Percentiles rank a stretch among this genome's conserved stretches.
phyloP scores from a whole-genome alignment of 2,113 vertebrate genomes.

The Passer domesticus region DNA sequence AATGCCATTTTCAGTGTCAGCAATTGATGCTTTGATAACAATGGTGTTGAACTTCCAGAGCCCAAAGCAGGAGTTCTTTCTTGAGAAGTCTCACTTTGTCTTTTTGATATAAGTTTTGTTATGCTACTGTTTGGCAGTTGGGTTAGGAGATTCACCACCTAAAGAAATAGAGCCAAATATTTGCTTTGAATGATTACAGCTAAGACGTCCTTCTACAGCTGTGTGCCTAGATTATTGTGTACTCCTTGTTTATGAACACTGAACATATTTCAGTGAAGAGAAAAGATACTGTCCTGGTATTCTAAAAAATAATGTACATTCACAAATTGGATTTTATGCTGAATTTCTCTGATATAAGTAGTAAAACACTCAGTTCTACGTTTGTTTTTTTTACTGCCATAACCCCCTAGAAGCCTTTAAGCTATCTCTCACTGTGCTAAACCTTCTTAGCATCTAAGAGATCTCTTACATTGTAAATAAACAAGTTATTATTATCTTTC shows the following conservation, averaged over 20 bases:
- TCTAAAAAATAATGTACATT: background rate
- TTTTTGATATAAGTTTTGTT: background rate
- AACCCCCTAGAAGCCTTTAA: background rate
- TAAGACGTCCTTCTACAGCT: slow-evolving; percentile 50
- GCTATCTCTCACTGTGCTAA: background rate
- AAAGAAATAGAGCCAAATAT: slow-evolving; percentile 54
- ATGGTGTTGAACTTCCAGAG: background rate
- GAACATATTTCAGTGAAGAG: slow-evolving; percentile 15
- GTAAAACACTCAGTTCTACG: background rate
- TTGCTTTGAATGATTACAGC: slow-evolving; percentile 59
- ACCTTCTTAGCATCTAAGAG: background rate
- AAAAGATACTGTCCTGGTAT: slow-evolving; percentile 29
- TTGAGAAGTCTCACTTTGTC: background rate
- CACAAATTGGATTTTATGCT: background rate
- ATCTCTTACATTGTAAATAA: background rate
- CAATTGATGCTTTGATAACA: background rate
- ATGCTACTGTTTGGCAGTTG: background rate
- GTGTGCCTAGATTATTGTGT: slow-evolving; percentile 41
- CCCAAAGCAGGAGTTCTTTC: background rate
- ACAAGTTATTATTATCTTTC: background rate
- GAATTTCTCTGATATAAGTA: background rate
- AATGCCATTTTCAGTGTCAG: background rate
- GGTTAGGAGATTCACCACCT: slow-evolving; percentile 29
- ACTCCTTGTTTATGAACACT: slow-evolving; percentile 33
- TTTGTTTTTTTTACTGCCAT: background rate